Conservation (phyloP, 2,797 vertebrate species). For the Muraenolepis orangiensis region DNA sequence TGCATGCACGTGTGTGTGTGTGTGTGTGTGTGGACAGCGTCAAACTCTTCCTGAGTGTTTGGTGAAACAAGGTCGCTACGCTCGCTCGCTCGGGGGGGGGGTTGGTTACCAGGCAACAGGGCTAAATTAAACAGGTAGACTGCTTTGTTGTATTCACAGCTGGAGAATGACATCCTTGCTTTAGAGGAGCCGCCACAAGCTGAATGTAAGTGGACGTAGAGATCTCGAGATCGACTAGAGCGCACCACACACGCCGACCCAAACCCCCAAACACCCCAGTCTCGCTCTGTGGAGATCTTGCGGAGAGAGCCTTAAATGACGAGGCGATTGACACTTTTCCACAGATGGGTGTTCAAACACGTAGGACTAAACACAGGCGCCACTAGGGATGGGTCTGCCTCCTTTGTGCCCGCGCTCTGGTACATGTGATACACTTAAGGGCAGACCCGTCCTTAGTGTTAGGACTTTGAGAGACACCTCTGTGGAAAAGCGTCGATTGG, state of each 20-base stretch:
- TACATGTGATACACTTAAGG: no score
- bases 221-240: neutral
- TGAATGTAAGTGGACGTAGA: slow-evolving; percentile 46
- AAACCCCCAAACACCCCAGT: neutral
- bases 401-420: no score
- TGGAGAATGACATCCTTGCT: slow-evolving; percentile 46
- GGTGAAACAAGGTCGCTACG: neutral
- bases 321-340: no score
- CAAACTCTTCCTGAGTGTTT: neutral
- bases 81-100: neutral
- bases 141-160: slow-evolving; percentile 53
- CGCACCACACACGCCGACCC: neutral
- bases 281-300: neutral
- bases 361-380: no score
- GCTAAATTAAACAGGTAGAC: slow-evolving; percentile 42
- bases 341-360: no score
- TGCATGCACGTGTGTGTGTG: neutral
- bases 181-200: slow-evolving; percentile 48
- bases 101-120: neutral
- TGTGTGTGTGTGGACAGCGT: neutral
- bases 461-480: neutral
- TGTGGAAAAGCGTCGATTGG: neutral
- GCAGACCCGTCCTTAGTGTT: no score
- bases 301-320: no score
- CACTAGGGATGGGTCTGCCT: no score